These are phyloP conservation scores for Osmoderma eremita DNA, from an alignment of 2,888 invertebrate species.

Conservation along the genomic window DNA sequence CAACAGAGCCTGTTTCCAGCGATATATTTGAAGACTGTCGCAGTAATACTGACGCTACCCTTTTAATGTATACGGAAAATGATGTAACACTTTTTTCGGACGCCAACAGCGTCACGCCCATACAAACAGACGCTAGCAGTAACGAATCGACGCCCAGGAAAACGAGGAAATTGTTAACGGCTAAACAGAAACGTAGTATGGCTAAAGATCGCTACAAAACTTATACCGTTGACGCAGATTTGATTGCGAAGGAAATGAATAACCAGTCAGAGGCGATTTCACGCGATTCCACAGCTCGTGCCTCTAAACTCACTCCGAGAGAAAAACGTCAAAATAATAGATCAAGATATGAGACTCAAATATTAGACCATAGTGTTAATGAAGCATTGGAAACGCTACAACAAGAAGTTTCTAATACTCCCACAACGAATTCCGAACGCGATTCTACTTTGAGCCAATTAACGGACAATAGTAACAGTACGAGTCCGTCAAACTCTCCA, in stretches of 20 bases:
- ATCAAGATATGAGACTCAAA: slow-evolving; percentile 77
- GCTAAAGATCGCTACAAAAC: slow-evolving; percentile 85
- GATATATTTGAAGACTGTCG: slow-evolving; percentile 66
- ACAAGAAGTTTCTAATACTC: not conserved
- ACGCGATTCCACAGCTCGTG: slow-evolving; percentile 19
- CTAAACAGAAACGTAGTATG: slow-evolving; percentile 79
- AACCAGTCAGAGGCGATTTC: not conserved
- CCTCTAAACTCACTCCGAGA: slow-evolving; percentile 68
- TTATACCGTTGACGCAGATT: slow-evolving; percentile 78
- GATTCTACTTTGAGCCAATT: slow-evolving; percentile 40
- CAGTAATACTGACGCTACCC: slow-evolving; percentile 63
- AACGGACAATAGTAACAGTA: slow-evolving; percentile 38
- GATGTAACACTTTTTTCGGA: slow-evolving; percentile 61
- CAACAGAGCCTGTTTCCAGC: slow-evolving; percentile 67
- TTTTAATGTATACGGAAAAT: slow-evolving; percentile 53
- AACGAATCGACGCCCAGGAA: slow-evolving; percentile 79
- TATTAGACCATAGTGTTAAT: slow-evolving; percentile 57
- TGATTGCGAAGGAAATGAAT: slow-evolving; percentile 64
- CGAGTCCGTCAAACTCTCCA: slow-evolving; percentile 50
- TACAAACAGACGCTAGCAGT: slow-evolving; percentile 78
- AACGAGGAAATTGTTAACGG: slow-evolving; percentile 69
- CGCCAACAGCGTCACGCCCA: slow-evolving; percentile 70
- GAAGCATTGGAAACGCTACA: slow-evolving; percentile 46
- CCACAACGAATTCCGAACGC: slow-evolving; percentile 36
- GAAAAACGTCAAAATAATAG: slow-evolving; percentile 74